Percentiles rank a stretch among this genome's conserved stretches.
These are phyloP conservation scores for Julus scanicus DNA, from an alignment of 2,888 invertebrate genomes.

Conservation along the genomic window DNA sequence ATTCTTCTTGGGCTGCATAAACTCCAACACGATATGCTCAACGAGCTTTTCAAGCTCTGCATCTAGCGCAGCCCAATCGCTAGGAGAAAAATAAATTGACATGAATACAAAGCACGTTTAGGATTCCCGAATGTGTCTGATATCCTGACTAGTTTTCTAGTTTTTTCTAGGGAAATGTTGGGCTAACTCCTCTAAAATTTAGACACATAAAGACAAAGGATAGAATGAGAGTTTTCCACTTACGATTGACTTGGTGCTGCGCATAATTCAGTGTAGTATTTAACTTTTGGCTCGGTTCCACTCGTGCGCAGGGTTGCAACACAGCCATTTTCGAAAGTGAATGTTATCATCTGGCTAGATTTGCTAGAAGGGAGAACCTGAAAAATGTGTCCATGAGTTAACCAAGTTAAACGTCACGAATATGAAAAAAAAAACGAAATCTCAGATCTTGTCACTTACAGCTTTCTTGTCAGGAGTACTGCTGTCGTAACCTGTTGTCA, in stretches of 20 bases:
- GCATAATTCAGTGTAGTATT: slow-evolving; percentile 95
- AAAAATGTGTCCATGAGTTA: background rate
- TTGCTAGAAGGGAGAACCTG: slow-evolving; percentile 68
- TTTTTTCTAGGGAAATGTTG: no score
- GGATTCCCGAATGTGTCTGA: no score
- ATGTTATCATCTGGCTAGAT: slow-evolving; percentile 90
- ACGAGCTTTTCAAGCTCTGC: slow-evolving; percentile 79
- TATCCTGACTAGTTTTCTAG: no score
- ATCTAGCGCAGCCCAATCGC: slow-evolving; percentile 75
- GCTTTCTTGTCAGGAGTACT: slow-evolving; percentile 77
- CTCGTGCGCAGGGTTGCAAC: slow-evolving; percentile 91
- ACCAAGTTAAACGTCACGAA: no score
- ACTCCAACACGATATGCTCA: slow-evolving; percentile 79
- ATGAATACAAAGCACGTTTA: no score
- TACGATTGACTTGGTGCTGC: slow-evolving; percentile 75
- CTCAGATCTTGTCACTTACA: slow-evolving; percentile 65
- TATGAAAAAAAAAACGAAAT: background rate
- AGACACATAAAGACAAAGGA: no score
- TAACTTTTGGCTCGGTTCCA: slow-evolving; percentile 99
- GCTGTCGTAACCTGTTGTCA: slow-evolving; percentile 88
- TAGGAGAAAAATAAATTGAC: slow-evolving; percentile 63
- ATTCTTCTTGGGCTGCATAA: slow-evolving; percentile 82
- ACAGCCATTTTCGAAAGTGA: slow-evolving; percentile 87
- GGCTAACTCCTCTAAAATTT: no score
- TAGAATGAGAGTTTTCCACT: slow-evolving; percentile 61